Evolutionary conservation across 2,888 invertebrate species (phyloP), one percentile per base, ranked within the genome.

Genomic region (Malacosoma neustria): DNA sequence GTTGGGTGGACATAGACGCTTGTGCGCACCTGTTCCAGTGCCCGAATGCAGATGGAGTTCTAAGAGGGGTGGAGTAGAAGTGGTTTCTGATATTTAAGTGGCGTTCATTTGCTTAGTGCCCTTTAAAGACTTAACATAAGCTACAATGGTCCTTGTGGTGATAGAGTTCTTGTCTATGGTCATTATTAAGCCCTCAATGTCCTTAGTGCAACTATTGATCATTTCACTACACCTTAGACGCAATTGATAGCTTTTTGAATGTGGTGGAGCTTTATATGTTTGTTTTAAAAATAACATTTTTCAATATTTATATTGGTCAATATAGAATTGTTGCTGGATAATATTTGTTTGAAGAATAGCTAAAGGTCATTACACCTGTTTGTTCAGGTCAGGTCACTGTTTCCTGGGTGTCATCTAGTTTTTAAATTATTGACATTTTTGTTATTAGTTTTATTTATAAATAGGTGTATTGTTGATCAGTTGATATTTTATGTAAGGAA

Each of bases 21-120:
- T 66, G 52, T 50, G 70, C 61, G 72, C 64, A 60, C 62, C 65
- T 60, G 47, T 53, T 64, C 61, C 58, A 63, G 62, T 63, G 57
- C 60, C 59, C 56, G 61, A 60, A 55, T 61, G 67, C 56, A 62
- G 58, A 62, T 57, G 68, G 66, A 68, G 68, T 67, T 58, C 68
- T 67, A 64, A 69, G 64, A 55, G 65, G 65, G 71, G 62, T 66
- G 68, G 67, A 57, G 67, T 76, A 71, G 72, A 72, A 77, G 71
- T 71, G 69, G 69, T 76, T 74, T 75, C 72, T 64, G 69, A 80
- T 72, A 65, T 74, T 72, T 79, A 72, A 74, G 76, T 81, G 84
- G 79, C 72, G 72, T 80, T 79, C 68, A 74, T 80, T 80, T 76
- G 77, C 81, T 80, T 82, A 80, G 76, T 82, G 79, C 75, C 80